Conservation (phyloP, 2,113 vertebrate genomes). For the Agelaius phoeniceus region DNA sequence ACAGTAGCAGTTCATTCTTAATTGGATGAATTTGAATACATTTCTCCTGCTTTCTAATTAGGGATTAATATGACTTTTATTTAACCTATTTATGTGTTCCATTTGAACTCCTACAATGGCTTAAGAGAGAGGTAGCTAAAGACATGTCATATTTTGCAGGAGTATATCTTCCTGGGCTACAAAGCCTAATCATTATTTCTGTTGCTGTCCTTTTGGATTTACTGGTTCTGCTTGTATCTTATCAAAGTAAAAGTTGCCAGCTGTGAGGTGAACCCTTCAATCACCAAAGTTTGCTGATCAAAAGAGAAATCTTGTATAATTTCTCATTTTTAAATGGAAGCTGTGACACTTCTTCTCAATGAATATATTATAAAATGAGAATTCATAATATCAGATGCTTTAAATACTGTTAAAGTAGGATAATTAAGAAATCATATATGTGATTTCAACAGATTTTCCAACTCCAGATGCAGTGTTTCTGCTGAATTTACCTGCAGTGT, state of each 20-base stretch:
- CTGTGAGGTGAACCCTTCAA: not conserved
- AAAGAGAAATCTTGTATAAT: not conserved
- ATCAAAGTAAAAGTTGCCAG: not conserved
- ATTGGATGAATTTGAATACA: not conserved
- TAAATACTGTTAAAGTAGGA: conserved; percentile 36
- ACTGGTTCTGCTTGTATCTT: not conserved
- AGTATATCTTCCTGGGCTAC: not conserved
- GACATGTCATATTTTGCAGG: not conserved
- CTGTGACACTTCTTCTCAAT: not conserved
- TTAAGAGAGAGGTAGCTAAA: not conserved
- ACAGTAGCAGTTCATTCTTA: not conserved
- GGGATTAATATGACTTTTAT: not conserved
- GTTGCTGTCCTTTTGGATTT: not conserved
- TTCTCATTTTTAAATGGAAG: not conserved
- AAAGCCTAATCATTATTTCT: not conserved
- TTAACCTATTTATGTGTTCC: not conserved
- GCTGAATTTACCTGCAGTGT: not conserved
- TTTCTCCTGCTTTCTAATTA: not conserved
- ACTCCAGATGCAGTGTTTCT: not conserved
- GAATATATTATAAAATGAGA: conserved; percentile 8
- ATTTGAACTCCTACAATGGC: not conserved
- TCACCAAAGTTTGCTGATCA: not conserved
- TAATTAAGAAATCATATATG: not conserved
- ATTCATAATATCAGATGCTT: conserved; percentile 31
- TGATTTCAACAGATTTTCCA: conserved; percentile 26